Base-by-base conservation (phyloP, 2,888 invertebrate genomes). In the Agrilus cyanescens region DNA sequence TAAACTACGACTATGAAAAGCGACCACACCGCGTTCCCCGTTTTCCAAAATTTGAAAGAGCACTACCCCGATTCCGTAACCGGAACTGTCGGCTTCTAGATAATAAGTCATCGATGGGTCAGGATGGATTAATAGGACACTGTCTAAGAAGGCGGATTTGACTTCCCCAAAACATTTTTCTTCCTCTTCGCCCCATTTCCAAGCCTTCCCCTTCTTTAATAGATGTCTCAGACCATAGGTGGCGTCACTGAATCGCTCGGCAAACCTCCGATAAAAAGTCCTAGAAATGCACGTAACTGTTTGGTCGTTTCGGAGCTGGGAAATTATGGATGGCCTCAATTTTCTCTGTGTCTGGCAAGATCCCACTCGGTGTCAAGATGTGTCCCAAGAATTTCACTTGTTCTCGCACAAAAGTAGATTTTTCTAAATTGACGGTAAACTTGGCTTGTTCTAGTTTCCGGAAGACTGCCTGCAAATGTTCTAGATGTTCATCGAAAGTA, bases 241-340 rank as follows among this genome's bases (percentile, higher is more conserved):
- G 12, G 12, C 3, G 1, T 45, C 37, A 38, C 50, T 48, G 15
- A 50, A 46, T 7, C 38, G 4, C 7, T 38, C 12, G n/a, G 40
- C 30, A 16, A 52, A 54, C 20, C 43, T 43, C 0, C 50, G 37
- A 13, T 51, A 51, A 16, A 41, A 53, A 52, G 12, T 2, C 52
- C 52, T 2, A 53, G 20, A 37, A 54, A 53, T 10, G 47, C 50
- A 7, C 50, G 32, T 3, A 52, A 12, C 33, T 52, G 49, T 36
- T 52, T 52, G 0, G 42, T 6, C 4, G 46, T 53, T 32, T 41
- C 0, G 54, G 53, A 4, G 13, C 25, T 4, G 50, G 53, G 35
- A 52, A 54, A 2, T 49, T 31, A 3, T 41, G 33, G 7, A 54
- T 53, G 2, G 45, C 47, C 1, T 30, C 10, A 0, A 47, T 40